Conservation (phyloP, 1,140 invertebrate genomes). For the Pachypeltis micranthus region DNA sequence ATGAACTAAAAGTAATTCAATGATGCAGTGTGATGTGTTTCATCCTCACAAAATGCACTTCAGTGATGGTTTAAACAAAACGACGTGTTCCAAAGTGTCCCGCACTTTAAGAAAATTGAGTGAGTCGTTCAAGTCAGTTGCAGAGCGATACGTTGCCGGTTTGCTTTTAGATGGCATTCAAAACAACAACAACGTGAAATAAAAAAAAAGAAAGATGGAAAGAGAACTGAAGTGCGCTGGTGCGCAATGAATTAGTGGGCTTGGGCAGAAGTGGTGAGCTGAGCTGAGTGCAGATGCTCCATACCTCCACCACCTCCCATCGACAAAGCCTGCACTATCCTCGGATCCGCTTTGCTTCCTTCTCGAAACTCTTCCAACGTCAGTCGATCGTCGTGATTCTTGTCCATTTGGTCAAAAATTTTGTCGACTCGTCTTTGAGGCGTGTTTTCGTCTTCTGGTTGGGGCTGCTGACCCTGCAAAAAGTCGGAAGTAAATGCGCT, state of each 20-base stretch:
- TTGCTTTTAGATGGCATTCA: no score
- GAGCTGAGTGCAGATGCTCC: neutral
- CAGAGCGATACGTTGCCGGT: no score
- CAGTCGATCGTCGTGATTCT: slow-evolving; percentile 94
- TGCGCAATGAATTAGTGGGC: neutral
- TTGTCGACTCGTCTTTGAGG: slow-evolving; percentile 92
- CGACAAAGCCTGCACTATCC: slow-evolving; percentile 91
- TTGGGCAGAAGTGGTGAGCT: neutral
- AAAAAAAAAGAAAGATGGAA: neutral
- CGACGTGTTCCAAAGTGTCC: no score
- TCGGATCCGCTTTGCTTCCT: slow-evolving; percentile 94
- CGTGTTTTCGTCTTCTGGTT: slow-evolving; percentile 86
- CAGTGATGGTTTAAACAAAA: no score
- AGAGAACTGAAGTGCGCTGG: neutral
- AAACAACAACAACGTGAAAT: no score
- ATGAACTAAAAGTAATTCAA: no score
- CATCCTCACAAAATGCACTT: no score
- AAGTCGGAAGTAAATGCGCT: neutral
- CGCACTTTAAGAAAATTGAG: no score
- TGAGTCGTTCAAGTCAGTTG: no score
- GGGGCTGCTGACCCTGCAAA: slow-evolving; percentile 71
- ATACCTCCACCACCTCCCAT: slow-evolving; percentile 45
- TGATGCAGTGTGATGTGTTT: no score
- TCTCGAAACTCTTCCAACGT: slow-evolving; percentile 97
- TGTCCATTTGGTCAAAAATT: slow-evolving; percentile 97